A percentile compares a stretch with the other conserved stretches of the same genome.
Evolutionary conservation across 1,140 invertebrate genomes (phyloP).

Genomic region (Scaptomyza hsui): DNA sequence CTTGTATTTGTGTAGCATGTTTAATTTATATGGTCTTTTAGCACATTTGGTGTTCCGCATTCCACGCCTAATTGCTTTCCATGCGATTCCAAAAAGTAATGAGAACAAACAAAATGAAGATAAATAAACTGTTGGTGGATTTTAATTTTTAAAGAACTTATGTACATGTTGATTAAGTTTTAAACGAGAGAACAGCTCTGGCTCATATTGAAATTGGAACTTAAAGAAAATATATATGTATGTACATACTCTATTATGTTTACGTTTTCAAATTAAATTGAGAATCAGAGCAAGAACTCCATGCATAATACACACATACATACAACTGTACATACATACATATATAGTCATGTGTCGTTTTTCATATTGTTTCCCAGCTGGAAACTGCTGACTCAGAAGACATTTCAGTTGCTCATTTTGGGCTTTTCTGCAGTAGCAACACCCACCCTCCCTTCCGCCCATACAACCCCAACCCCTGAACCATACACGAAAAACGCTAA

Average conservation of each 20-base stretch:
- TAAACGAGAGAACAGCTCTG: no score
- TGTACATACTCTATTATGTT: neutral
- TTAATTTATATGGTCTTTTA: constrained; percentile 69
- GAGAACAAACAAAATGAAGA: neutral
- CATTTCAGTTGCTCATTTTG: constrained; percentile 21
- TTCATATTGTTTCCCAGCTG: constrained; percentile 14
- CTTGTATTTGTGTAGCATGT: constrained; percentile 32
- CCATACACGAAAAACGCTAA: neutral
- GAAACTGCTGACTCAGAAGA: constrained; percentile 36
- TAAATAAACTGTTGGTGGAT: neutral
- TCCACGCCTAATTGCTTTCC: constrained; percentile 65
- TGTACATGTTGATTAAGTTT: neutral
- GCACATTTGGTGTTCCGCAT: constrained; percentile 74
- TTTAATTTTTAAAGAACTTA: constrained; percentile 10
- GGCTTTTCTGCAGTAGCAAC: constrained; percentile 3
- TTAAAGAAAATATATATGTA: neutral
- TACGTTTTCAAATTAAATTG: neutral
- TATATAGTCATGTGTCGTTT: no score
- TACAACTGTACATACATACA: neutral
- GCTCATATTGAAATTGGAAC: no score
- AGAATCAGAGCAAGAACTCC: neutral
- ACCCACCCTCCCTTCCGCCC: neutral
- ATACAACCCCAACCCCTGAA: neutral
- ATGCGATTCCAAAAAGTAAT: constrained; percentile 9
- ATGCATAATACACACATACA: neutral